A percentile compares a stretch with the other conserved stretches of the same genome.
Conservation (phyloP, 2,888 invertebrate species). For the Drosophila mettleri region DNA sequence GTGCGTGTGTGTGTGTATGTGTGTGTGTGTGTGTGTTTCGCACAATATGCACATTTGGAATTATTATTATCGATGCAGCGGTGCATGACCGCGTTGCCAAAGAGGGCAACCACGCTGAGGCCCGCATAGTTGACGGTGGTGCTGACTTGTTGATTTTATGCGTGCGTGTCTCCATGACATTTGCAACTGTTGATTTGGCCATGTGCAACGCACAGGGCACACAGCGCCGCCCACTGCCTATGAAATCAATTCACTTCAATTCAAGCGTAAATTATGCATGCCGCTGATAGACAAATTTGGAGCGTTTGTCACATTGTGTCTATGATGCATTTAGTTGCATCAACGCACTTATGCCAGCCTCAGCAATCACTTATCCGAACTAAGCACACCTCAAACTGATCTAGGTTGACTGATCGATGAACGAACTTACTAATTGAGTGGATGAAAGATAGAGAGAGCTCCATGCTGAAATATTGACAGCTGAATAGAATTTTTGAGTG, state of each 20-base stretch:
- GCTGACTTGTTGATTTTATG: conserved; percentile 62
- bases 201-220: conserved; percentile 3
- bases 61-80: conserved; percentile 60
- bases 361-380: not conserved
- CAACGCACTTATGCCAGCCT: conserved; percentile 7
- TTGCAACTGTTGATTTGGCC: conserved; percentile 60
- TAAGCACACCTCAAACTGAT: not conserved
- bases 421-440: not conserved
- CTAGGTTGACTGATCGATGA: no score
- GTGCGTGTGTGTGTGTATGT: not conserved
- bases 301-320: conserved; percentile 33
- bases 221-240: conserved; percentile 26
- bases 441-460: no score
- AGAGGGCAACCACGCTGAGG: conserved; percentile 31
- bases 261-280: conserved; percentile 52
- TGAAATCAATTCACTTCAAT: conserved; percentile 44
- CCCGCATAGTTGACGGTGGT: conserved; percentile 41
- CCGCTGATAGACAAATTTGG: conserved; percentile 41
- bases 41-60: conserved; percentile 48
- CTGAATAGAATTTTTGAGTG: no score
- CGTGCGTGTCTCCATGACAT: conserved; percentile 37
- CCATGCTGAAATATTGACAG: no score
- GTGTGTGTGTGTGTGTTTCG: conserved; percentile 20
- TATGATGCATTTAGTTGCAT: not conserved
- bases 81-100: conserved; percentile 33